Conservation (phyloP, 1,140 invertebrate genomes). For the Atta cephalotes region DNA sequence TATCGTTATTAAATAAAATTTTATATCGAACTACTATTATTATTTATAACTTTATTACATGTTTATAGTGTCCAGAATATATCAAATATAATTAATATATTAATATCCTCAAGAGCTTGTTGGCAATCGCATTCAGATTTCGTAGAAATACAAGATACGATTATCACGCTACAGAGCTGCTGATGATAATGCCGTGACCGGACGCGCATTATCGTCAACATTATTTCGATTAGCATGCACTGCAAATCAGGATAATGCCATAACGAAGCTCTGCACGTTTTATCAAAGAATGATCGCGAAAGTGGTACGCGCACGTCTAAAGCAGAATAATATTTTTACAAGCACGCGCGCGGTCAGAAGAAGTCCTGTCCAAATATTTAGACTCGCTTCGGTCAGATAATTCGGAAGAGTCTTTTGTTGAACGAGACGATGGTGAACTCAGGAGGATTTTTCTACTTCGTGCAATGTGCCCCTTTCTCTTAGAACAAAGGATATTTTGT, state of each 20-base stretch:
- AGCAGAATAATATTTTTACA: conserved; percentile 53
- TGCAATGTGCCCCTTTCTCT: neutral
- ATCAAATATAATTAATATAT: too few relatives aligned
- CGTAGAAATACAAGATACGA: neutral
- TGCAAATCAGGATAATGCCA: conserved; percentile 15
- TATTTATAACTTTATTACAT: neutral
- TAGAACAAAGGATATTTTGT: conserved; percentile 35
- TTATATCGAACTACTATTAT: neutral
- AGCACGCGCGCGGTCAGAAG: neutral
- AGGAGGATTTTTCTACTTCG: conserved; percentile 24
- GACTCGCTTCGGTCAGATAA: conserved; percentile 44
- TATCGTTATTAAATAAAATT: neutral
- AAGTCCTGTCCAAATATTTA: conserved; percentile 48
- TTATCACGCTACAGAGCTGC: neutral
- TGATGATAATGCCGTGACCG: neutral
- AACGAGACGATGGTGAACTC: conserved; percentile 2
- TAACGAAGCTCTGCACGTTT: neutral
- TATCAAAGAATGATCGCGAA: conserved; percentile 9
- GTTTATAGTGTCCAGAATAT: neutral
- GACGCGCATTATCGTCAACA: neutral
- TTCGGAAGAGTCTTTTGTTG: conserved; percentile 24
- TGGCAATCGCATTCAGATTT: neutral
- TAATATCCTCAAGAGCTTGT: neutral
- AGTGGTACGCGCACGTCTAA: conserved; percentile 23
- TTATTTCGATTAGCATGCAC: conserved; percentile 3